phyloP scores from a whole-genome alignment of 2,113 vertebrate genomes.

The Neolamprologus falcicula region DNA sequence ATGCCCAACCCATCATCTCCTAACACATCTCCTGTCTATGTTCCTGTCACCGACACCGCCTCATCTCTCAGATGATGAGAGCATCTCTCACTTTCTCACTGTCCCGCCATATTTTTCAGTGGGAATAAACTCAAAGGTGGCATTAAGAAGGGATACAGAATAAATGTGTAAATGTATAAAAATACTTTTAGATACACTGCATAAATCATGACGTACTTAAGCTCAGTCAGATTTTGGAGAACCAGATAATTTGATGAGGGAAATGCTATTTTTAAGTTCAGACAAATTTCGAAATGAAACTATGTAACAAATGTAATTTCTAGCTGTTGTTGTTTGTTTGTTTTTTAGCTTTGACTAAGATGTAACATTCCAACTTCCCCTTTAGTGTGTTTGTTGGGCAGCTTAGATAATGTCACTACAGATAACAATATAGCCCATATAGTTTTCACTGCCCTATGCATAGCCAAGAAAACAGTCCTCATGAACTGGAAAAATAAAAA shows the following conservation, averaged over 20 bases:
- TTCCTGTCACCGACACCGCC: not conserved
- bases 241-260: not conserved
- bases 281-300: not conserved
- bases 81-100: not conserved
- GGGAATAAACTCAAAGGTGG: not conserved
- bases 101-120: not conserved
- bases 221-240: not conserved
- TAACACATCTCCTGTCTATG: not conserved
- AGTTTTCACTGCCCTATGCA: no score
- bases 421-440: no score
- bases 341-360: not conserved
- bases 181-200: not conserved
- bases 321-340: rapidly evolving
- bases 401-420: no score
- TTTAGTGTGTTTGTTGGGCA: no score
- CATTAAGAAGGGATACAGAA: not conserved
- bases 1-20: not conserved
- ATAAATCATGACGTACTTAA: not conserved
- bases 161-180: not conserved
- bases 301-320: not conserved
- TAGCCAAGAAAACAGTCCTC: no score
- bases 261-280: not conserved
- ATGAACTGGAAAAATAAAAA: no score
- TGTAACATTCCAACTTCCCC: not conserved
- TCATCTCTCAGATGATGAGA: not conserved